Evolutionary conservation across 2,888 invertebrate species (phyloP).

Genomic region (Pachycephus smyrnensis): DNA sequence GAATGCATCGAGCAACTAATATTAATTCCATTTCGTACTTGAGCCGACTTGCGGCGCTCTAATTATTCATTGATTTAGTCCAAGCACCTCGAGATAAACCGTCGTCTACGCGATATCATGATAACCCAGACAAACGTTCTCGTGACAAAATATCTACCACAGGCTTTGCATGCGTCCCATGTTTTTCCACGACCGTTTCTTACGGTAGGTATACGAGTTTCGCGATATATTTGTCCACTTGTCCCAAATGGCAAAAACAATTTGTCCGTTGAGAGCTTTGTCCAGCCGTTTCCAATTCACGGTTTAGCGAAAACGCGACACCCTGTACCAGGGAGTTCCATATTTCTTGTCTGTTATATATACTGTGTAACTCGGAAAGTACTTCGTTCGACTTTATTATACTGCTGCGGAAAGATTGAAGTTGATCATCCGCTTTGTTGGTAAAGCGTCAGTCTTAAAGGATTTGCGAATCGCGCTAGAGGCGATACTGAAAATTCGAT

Average conservation of each 20-base stretch:
- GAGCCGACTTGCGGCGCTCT: background rate
- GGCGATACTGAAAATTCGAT: slow-evolving; percentile 31
- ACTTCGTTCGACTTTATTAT: no score
- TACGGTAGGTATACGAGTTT: background rate
- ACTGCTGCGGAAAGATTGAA: background rate
- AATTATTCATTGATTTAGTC: slow-evolving; percentile 10
- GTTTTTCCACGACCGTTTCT: background rate
- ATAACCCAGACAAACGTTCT: background rate
- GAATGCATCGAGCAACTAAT: slow-evolving; percentile 11
- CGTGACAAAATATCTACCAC: background rate
- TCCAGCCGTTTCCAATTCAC: slow-evolving; percentile 40
- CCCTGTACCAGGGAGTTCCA: background rate
- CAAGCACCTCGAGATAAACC: background rate
- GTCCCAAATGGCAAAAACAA: background rate
- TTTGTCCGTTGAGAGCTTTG: background rate
- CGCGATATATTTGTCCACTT: background rate
- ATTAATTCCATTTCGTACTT: slow-evolving; percentile 5
- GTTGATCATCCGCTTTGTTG: background rate
- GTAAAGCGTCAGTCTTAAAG: slow-evolving; percentile 33
- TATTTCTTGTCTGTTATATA: background rate
- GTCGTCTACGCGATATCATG: background rate
- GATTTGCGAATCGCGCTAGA: background rate
- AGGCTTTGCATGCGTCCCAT: background rate
- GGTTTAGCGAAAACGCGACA: slow-evolving; percentile 42
- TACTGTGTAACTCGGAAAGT: no score